These are phyloP conservation scores for Leucoraja ocellata DNA, from an alignment of 2,797 vertebrate genomes.

Conservation along the genomic window DNA sequence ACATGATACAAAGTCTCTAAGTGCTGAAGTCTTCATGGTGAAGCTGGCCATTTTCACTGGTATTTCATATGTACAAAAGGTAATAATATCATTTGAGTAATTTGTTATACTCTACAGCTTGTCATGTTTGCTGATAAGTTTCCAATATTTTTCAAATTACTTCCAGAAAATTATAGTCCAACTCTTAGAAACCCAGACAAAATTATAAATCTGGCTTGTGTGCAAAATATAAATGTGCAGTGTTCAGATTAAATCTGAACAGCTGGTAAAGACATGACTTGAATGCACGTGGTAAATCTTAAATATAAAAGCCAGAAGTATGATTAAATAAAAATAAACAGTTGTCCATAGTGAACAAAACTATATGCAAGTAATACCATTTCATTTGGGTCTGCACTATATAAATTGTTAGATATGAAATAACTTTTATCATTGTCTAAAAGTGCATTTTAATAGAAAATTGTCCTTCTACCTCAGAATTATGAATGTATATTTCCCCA, in stretches of 20 bases:
- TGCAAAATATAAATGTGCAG: not conserved
- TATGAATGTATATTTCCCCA: not conserved
- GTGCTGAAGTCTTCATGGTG: no score
- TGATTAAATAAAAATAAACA: constrained; percentile 2
- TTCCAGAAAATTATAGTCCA: not conserved
- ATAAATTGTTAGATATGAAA: not conserved
- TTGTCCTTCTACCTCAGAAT: not conserved
- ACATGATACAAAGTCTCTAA: not conserved
- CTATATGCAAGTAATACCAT: not conserved
- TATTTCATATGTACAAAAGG: not conserved
- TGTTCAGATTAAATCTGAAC: constrained; percentile 5
- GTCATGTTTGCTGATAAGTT: constrained; percentile 10
- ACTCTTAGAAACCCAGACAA: not conserved
- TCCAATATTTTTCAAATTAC: constrained; percentile 8
- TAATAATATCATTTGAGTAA: constrained; percentile 8
- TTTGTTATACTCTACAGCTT: constrained; percentile 1
- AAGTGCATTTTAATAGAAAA: not conserved
- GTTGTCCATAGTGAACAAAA: not conserved
- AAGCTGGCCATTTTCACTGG: not conserved
- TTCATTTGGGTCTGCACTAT: not conserved
- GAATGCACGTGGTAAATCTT: not conserved
- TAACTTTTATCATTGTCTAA: not conserved
- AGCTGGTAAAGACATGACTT: constrained; percentile 20
- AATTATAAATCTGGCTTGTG: not conserved
- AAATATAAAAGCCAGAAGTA: not conserved